Evolutionary conservation across 2,113 vertebrate species (phyloP), one percentile per base, ranked within the genome.

Genomic region (Mobula birostris): DNA sequence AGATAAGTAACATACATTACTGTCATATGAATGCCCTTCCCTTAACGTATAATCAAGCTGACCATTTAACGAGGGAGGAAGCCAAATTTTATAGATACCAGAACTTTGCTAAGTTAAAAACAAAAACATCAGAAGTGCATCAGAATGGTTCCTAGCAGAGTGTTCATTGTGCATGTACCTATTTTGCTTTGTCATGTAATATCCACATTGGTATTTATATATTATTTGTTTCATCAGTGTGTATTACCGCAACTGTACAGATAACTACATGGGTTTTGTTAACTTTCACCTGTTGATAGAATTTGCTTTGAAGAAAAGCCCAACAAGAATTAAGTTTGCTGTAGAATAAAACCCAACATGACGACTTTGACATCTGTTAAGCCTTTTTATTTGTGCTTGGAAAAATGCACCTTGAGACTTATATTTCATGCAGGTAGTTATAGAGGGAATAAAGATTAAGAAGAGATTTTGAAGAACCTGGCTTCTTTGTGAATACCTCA

Each of bases 161-260:
- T 96, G 96, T 97, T 97, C 97, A 97, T 96, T 96, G 96, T 95
- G 97, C 98, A 98, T 98, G 97, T 97, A 95, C 95, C 95, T 96
- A 96, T 96, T 95, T 95, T 72, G 95, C 96, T 96, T 97, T 97
- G 96, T 97, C 97, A 97, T 98, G 97, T 97, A 97, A 97, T 97
- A 97, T 97, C 97, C 96, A 97, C 97, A 97, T 97, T 96, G 98
- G 97, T 99, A 98, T 99, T 98, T 99, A 98, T 97, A 98, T 97
- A 97, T 97, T 96, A 96, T 97, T 97, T 97, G 96, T 97, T 97
- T 97, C 96, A 97, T 97, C 97, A 97, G 96, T 96, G 97, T 97
- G 97, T 97, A 97, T 97, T 97, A 98, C 97, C 96, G 97, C 96
- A 96, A 98, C 96, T 99, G 98, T 98, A 99, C 98, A 99, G 97